Evolutionary conservation across 1,140 invertebrate genomes (phyloP), one percentile per base, ranked within the genome.

Genomic region (Calycopis cecrops): DNA sequence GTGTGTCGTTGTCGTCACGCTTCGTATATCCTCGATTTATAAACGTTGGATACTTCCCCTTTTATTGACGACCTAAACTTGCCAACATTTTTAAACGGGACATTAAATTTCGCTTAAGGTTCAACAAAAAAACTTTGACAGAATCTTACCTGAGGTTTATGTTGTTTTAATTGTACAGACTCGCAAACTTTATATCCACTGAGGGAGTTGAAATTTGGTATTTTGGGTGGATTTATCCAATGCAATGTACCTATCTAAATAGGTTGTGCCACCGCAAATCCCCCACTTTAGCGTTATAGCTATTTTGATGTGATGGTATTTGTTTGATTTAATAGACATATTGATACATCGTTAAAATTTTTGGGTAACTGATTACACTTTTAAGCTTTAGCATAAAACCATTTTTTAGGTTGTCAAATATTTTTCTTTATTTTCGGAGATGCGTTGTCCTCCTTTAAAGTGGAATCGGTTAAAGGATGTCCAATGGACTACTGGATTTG

Each of bases 341-440:
- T 76, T 28, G 75, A 80, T 76, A 76, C 78, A 80, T 80, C 75
- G 76, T 80, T 70, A 68, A 70, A 73, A 72, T 72, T 72, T 80
- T 79, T 62, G 65, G 21, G 21, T 6, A 28, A 28, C 21, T 28
- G 21, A 28, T 3, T 73, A 73, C 69, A 79, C 77, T 76, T 80
- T 80, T 82, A 77, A 73, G 70, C 73, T 76, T 73, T 70, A 60
- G 67, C 75, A 78, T 83, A 80, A 83, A 83, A 75, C 6, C 6
- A 28, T 6, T 3, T 28, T 3, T 28, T 28, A 28, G 21, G 21
- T 28, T 28, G 6, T 3, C 21, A 28, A 28, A 28, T 28, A 28
- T n/a, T n/a, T n/a, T n/a, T n/a, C n/a, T n/a, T n/a, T n/a, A n/a
- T n/a, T n/a, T n/a, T n/a, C n/a, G n/a, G n/a, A n/a, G n/a, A n/a